Evolutionary conservation across 2,888 invertebrate genomes (phyloP), one percentile per base, ranked within the genome.

Genomic region (Aethes cnicana): DNA sequence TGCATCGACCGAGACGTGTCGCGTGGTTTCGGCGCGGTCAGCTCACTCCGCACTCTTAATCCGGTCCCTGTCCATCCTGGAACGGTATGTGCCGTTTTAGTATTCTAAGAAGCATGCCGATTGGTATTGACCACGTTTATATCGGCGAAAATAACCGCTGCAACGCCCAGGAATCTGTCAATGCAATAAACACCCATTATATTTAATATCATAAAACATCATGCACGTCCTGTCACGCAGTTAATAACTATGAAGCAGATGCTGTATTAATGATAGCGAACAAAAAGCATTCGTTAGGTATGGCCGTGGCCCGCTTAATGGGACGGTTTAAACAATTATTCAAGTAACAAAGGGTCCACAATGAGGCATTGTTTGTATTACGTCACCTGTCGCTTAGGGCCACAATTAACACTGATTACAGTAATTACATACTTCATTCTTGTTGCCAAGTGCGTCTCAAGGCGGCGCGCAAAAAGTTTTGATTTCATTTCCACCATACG

Each of bases 261-360:
- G 48, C 28, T 16, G 26, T 49, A 21, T 20, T 52, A 52, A 46
- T 46, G 52, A 39, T 39, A 37, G 8, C 11, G n/a, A 39, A 54
- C 43, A 49, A 49, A 54, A 54, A 54, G 37, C 39, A 54, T 43
- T 54, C 48, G 42, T 48, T 43, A 48, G 17, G 26, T 32, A 14
- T 7, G 14, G 63, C 58, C 60, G 50, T 56, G 44, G 54, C 49
- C 54, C 64, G 64, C 30, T 50, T 72, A 77, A 75, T 76, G 75
- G 75, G 75, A 73, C 73, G 73, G 68, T 74, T 74, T 68, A 75
- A 76, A 74, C 74, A 78, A 74, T 77, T 74, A 74, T 64, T 69
- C 60, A 59, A 67, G 60, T 57, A 68, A 73, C 70, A 75, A 72
- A 75, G 69, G 71, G 64, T 61, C 65, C 54, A 69, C 71, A 71